A percentile compares a stretch with the other conserved stretches of the same genome.
Evolutionary conservation across 64 coral and sea anemone genomes (phyloP).

Genomic region (Platygyra sinensis): DNA sequence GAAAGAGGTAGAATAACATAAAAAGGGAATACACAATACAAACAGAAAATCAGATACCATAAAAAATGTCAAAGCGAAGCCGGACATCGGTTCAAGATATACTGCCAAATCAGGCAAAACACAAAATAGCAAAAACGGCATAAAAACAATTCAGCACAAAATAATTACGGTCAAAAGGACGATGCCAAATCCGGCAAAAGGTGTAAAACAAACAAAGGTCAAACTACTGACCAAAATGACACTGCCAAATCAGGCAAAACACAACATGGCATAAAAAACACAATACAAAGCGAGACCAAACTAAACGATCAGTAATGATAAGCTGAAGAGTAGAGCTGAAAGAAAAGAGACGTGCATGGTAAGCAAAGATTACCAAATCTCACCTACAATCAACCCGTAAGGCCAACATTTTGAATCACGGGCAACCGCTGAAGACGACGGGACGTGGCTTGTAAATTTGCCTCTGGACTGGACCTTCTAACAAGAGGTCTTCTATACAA

Average conservation of each 20-base stretch:
- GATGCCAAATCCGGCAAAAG: no score
- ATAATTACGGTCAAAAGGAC: no score
- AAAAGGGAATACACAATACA: background rate
- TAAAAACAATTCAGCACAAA: no score
- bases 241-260: background rate
- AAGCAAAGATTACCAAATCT: conserved; percentile 2
- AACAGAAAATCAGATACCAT: no score
- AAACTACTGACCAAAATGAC: background rate
- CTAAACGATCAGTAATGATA: background rate
- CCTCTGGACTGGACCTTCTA: conserved; percentile 65
- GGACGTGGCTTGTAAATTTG: conserved; percentile 37
- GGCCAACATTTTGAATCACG: conserved; percentile 59
- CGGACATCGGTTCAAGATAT: no score
- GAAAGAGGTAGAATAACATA: background rate
- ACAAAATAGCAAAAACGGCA: no score
- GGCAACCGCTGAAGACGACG: conserved; percentile 55
- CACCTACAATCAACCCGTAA: conserved; percentile 29
- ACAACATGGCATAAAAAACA: no score
- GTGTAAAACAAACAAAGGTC: background rate
- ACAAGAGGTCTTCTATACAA: conserved; percentile 46
- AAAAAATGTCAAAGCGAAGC: no score
- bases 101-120: no score
- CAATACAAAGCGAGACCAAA: background rate
- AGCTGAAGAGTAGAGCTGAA: background rate
- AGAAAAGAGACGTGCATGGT: no score